A percentile compares a stretch with the other conserved stretches of the same genome.
phyloP scores from a whole-genome alignment of 2,113 vertebrate species.

The Turnix velox region DNA sequence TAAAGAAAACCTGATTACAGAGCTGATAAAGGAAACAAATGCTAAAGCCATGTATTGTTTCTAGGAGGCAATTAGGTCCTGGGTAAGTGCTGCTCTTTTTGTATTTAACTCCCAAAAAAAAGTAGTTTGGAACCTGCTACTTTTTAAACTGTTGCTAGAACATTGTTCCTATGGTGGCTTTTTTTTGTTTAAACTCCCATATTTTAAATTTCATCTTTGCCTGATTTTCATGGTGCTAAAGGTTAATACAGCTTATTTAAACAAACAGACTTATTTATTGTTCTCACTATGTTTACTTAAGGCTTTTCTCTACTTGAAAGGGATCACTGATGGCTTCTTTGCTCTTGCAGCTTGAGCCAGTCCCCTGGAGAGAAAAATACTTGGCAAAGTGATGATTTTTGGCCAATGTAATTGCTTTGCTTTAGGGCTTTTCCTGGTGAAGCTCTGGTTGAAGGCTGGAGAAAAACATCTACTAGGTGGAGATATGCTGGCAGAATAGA shows the following conservation, averaged over 20 bases:
- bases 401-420: conserved; percentile 3
- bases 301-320: background rate
- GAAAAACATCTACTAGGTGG: background rate
- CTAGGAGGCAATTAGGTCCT: background rate
- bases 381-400: conserved; percentile 30
- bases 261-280: background rate
- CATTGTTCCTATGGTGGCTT: background rate
- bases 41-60: background rate
- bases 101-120: background rate
- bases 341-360: background rate
- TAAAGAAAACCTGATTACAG: background rate
- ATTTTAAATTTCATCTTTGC: background rate
- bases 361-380: conserved; percentile 9
- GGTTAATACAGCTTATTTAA: background rate
- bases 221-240: background rate
- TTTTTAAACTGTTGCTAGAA: background rate
- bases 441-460: background rate
- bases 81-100: background rate
- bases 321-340: background rate
- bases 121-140: background rate
- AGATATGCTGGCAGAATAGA: conserved; percentile 14
- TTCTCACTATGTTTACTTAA: background rate
- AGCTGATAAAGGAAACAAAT: conserved; percentile 45
- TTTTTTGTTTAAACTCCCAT: rapidly evolving
- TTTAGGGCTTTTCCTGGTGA: background rate